Evolutionary conservation across 2,113 vertebrate species (phyloP), one percentile per base, ranked within the genome.

Genomic region (Callorhinus ursinus): DNA sequence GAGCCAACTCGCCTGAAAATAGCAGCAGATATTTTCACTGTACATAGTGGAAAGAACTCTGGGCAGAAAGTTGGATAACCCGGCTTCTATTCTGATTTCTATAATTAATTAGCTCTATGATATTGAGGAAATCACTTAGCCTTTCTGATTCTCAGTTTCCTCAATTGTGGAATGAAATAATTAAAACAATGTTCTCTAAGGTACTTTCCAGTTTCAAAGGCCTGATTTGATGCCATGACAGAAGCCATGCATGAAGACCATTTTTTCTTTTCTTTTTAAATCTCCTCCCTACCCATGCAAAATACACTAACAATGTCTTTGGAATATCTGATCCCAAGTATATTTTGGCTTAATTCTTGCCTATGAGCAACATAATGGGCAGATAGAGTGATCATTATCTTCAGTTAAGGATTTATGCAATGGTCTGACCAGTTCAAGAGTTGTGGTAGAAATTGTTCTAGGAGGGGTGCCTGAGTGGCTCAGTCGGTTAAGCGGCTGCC

Each of bases 61-160:
- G 49, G 36, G 77, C n/a, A 90, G 65, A 96, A 28, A 76, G 24
- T 46, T 92, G 63, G 85, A 71, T 95, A 97, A 97, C 96, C 95
- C 49, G 95, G 77, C 92, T 97, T 97, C 92, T 92, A 92, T 95
- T 97, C 61, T 72, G 74, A 80, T 83, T 96, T 95, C 97, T 97
- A 96, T 98, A 96, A 97, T 96, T 98, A 98, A 97, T 67, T 88
- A 90, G 24, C 28, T 76, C 24, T 87, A 63, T 88, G 88, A 95
- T 93, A 96, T 18, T 90, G 90, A 84, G 90, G 84, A 97, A 98
- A 96, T 98, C 96, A 96, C 92, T 97, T 97, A 97, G 90, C 15
- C 14, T 77, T 93, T 92, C 61, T 96, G 67, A 85, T 88, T 95
- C 80, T 97, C 77, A 97, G 74, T 98, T 97, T 97, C 95, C 96